A percentile compares a stretch with the other conserved stretches of the same genome.
Evolutionary conservation across 2,888 invertebrate genomes (phyloP).

Genomic region (Tenthredo amoena): DNA sequence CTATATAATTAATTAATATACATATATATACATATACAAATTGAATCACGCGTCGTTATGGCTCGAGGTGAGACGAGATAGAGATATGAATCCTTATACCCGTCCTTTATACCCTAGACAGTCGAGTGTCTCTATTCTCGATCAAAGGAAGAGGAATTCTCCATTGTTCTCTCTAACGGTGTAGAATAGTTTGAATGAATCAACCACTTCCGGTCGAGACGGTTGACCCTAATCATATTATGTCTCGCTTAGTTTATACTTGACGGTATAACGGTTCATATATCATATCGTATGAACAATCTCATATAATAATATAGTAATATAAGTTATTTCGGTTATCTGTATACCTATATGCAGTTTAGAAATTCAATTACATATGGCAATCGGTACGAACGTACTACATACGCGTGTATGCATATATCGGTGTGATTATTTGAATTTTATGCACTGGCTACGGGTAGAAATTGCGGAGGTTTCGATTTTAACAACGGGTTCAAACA

Average conservation of each 20-base stretch:
- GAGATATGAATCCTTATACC: background rate
- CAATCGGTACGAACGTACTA: background rate
- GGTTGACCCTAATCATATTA: slow-evolving; percentile 48
- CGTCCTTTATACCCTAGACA: background rate
- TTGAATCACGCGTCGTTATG: background rate
- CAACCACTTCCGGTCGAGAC: slow-evolving; percentile 49
- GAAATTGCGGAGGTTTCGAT: slow-evolving; percentile 2
- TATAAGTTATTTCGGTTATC: too few relatives aligned
- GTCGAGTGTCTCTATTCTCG: background rate
- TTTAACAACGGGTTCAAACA: slow-evolving; percentile 4
- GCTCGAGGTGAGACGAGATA: background rate
- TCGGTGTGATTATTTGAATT: slow-evolving; percentile 15
- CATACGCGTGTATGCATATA: background rate
- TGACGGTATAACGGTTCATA: background rate
- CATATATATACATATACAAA: background rate
- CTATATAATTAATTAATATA: background rate
- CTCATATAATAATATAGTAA: too few relatives aligned
- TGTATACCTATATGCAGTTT: background rate
- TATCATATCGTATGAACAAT: too few relatives aligned
- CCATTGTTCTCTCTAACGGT: slow-evolving; percentile 17
- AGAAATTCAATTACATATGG: background rate
- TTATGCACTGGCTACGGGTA: background rate
- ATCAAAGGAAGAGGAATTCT: slow-evolving; percentile 5
- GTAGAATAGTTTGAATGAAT: slow-evolving; percentile 43
- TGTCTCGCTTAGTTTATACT: background rate